Conservation (phyloP, 1,140 invertebrate species). For the Megathymus violae region DNA sequence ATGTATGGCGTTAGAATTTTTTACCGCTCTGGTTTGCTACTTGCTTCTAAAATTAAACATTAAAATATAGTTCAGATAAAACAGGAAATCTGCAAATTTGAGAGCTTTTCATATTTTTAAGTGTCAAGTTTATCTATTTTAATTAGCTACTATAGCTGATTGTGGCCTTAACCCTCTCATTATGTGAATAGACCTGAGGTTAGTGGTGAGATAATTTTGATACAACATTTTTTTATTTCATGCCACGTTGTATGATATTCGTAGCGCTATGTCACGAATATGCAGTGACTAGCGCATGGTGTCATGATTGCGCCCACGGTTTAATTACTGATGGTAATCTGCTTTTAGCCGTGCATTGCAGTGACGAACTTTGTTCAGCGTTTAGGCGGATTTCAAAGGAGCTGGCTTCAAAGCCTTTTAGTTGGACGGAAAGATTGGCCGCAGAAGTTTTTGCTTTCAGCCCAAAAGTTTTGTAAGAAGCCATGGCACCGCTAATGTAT, state of each 20-base stretch:
- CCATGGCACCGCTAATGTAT: background rate
- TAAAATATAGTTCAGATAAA: too few relatives aligned
- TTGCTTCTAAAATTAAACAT: too few relatives aligned
- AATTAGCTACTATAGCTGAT: too few relatives aligned
- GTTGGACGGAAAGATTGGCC: constrained; percentile 44
- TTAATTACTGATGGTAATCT: constrained; percentile 56
- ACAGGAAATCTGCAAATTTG: too few relatives aligned
- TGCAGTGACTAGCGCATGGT: constrained; percentile 11
- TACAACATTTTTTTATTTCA: background rate
- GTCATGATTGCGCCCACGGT: constrained; percentile 44
- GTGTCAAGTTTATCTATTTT: too few relatives aligned
- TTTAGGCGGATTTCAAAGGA: constrained; percentile 46
- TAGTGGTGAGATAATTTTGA: too few relatives aligned
- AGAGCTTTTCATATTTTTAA: too few relatives aligned
- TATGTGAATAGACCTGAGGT: too few relatives aligned
- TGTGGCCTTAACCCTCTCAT: too few relatives aligned
- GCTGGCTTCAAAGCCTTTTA: constrained; percentile 44
- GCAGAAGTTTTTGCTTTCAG: constrained; percentile 38
- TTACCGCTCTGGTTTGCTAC: too few relatives aligned
- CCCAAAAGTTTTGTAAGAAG: constrained; percentile 35
- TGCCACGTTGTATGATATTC: background rate
- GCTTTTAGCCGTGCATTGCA: constrained; percentile 45
- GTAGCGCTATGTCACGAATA: background rate
- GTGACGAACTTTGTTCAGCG: constrained; percentile 44
- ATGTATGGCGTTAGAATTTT: too few relatives aligned